Base-by-base conservation (phyloP, 2,797 vertebrate species). In the Pipistrellus kuhlii region DNA sequence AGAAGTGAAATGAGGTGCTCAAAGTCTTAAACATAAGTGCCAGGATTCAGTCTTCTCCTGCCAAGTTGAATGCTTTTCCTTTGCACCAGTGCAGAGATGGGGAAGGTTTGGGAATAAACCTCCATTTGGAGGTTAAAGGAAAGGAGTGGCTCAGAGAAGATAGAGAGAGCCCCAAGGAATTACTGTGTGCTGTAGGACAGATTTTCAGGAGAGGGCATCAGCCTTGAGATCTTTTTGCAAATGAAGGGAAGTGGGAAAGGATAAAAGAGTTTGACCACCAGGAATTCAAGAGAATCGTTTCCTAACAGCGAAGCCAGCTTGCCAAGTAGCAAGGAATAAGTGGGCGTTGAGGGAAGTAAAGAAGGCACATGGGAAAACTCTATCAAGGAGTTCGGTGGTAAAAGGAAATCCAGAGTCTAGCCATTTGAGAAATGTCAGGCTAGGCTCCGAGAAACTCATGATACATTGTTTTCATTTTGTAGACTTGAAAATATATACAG, bases 321-420 rank as follows among this genome's bases (percentile, higher is more conserved):
- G 41, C 75, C 14, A 23, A 27, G 18, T 84, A 38, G 25, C 32
- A 48, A 66, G 80, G 64, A 72, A 35, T 72, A 44, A 41, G 9
- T 35, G 5, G 80, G 66, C 46, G 6, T 6, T n/a, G n/a, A 46
- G 44, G 68, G 83, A 75, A n/a, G 20, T 53, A 76, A 88, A 88
- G 69, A 90, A 88, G 69, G 51, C 84, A 51, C 27, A 23, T 17
- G 20, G 7, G 23, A 48, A 11, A 15, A 32, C 35, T 12, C 57
- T 71, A 51, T 82, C 17, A 51, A 32, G 32, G 68, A 82, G 18
- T 59, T 51, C 35, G 30, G 25, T 32, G 8, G 21, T 75, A 23
- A 90, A 76, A 93, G 83, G 80, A 93, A 94, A 55, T 73, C 44
- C 10, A 90, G 80, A 80, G 71, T 9, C 30, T 69, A 44, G 51